Base-by-base conservation (phyloP, 2,113 vertebrate genomes). In the Leucoraja erinaceus region DNA sequence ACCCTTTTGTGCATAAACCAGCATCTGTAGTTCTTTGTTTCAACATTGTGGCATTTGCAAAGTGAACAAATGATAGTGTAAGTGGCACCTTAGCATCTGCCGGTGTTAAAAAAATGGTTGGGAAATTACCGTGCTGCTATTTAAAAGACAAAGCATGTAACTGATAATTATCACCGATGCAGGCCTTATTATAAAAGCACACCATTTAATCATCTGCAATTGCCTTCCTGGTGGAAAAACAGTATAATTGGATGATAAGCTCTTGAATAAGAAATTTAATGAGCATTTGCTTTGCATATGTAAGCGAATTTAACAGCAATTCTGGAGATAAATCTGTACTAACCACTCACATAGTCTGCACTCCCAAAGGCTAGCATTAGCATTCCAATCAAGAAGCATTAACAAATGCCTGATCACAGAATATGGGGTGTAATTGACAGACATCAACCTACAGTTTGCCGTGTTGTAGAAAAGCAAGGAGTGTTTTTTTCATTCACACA, bases 361-460 rank as follows among this genome's bases (percentile, higher is more conserved):
- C 81, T 14, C 28, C 81, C 56, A 0, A 25, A 86, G 81, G 81
- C 56, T 56, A 59, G 25, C n/a, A 86, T 86, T 86, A 86, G 56
- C 81, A 86, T 59, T 86, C 59, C 81, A 86, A 86, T 86, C 25
- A 86, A 86, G 56, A 25, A 86, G 25, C 81, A 86, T 61, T 86
- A 86, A 86, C 25, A 4, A 12, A 59, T 86, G 81, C 56, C 25
- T 61, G 25, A 22, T 11, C 54, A 28, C 56, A 86, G n/a, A 59
- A 86, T 59, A 59, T 61, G 81, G 11, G 22, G 56, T 28, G 25
- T 84, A 84, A 59, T 59, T 5, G 56, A 11, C 81, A 59, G 81
- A 14, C 56, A 14, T 86, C 11, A n/a, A 12, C 25, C 59, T 54
- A 81, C 14, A 81, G 47, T 81, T 33, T 12, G 14, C 56, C 61